These are phyloP conservation scores for Lacanobia wlatinum DNA, from an alignment of 2,888 invertebrate genomes.

Conservation along the genomic window DNA sequence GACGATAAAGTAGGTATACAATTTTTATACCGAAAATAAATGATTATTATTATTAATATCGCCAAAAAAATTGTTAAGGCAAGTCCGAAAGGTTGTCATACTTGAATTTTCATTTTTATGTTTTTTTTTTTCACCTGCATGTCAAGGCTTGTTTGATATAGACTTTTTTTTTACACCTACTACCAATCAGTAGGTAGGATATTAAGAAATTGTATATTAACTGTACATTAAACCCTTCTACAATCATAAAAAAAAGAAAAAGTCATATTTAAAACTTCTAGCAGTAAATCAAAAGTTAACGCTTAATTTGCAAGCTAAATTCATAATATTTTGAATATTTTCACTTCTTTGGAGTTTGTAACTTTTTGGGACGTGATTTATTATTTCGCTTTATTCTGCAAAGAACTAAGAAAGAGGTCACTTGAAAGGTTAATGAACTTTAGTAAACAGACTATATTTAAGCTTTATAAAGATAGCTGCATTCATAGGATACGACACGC, in stretches of 20 bases:
- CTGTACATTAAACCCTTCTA: not conserved
- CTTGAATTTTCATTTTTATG: too few relatives aligned
- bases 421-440: slow-evolving; percentile 14
- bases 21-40: too few relatives aligned
- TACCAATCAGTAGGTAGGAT: too few relatives aligned
- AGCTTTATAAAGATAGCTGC: not conserved
- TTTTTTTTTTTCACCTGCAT: too few relatives aligned
- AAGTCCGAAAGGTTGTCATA: too few relatives aligned
- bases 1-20: too few relatives aligned
- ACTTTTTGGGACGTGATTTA: slow-evolving; percentile 36
- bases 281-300: slow-evolving; percentile 39
- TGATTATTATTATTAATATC: too few relatives aligned
- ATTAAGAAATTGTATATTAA: too few relatives aligned
- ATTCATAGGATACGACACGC: not conserved
- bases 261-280: slow-evolving; percentile 32
- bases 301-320: slow-evolving; percentile 46
- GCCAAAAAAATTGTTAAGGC: too few relatives aligned
- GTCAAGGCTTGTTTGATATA: too few relatives aligned
- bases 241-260: not conserved
- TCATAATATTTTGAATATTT: slow-evolving; percentile 48
- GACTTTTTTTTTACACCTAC: too few relatives aligned
- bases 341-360: slow-evolving; percentile 40
- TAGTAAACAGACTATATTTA: not conserved
- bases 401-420: slow-evolving; percentile 18
- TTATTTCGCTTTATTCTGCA: slow-evolving; percentile 26